These are phyloP conservation scores for Nipponia nippon DNA, from an alignment of 2,113 vertebrate genomes.

Conservation along the genomic window DNA sequence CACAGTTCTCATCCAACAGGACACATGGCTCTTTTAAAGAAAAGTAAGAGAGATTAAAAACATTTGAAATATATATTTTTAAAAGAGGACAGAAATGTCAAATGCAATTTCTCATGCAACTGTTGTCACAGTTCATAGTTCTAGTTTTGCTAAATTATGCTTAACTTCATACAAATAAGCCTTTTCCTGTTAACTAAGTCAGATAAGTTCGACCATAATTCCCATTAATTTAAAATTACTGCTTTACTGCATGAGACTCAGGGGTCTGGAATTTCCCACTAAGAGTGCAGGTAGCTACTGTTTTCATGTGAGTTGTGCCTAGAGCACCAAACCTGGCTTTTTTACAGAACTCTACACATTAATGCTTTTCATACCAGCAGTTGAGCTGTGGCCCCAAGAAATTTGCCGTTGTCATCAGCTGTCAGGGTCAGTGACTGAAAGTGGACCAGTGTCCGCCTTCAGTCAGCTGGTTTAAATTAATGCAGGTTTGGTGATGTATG, in stretches of 20 bases:
- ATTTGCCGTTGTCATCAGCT: neutral
- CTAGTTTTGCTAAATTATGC: neutral
- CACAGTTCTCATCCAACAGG: conserved; percentile 14
- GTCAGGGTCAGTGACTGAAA: neutral
- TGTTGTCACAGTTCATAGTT: neutral
- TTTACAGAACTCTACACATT: neutral
- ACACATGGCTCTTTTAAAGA: conserved; percentile 88
- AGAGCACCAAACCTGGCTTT: neutral
- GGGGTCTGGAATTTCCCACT: neutral
- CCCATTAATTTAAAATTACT: neutral
- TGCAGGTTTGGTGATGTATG: neutral
- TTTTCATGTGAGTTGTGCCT: neutral
- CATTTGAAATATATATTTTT: neutral
- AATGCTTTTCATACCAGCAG: neutral
- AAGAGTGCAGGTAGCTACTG: neutral
- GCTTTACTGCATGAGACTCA: neutral
- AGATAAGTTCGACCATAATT: neutral
- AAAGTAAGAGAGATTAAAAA: conserved; percentile 78
- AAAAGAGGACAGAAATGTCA: neutral
- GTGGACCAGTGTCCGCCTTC: neutral
- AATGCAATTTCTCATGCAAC: neutral
- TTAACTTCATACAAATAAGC: neutral
- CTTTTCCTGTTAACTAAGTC: neutral
- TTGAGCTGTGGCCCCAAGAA: neutral
- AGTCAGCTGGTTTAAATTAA: neutral